A percentile compares a stretch with the other conserved stretches of the same genome.
Conservation (phyloP, 2,797 vertebrate genomes). For the Tarsius wallacei region DNA sequence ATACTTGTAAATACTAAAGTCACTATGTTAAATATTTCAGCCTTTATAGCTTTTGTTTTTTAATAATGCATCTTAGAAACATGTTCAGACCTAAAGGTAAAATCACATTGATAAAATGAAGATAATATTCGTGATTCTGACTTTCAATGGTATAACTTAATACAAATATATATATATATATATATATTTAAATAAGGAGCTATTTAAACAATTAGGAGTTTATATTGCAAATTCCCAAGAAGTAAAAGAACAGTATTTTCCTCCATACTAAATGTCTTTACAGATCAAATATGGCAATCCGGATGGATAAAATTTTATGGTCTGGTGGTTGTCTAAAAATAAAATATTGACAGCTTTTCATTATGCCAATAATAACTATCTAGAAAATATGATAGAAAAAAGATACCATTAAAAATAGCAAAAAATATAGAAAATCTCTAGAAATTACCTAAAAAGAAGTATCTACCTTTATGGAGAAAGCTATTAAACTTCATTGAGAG, state of each 20-base stretch:
- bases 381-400: background rate
- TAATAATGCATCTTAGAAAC: background rate
- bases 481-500: background rate
- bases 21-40: background rate
- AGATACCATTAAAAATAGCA: background rate
- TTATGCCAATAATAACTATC: background rate
- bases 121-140: conserved; percentile 14
- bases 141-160: background rate
- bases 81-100: conserved; percentile 9
- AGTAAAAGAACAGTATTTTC: background rate
- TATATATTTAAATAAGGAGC: background rate
- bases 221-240: background rate
- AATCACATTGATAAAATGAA: background rate
- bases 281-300: background rate
- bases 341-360: background rate
- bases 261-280: background rate
- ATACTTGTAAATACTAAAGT: background rate
- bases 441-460: background rate
- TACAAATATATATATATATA: background rate
- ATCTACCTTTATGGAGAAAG: background rate
- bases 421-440: background rate
- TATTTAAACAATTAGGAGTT: background rate
- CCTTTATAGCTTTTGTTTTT: background rate
- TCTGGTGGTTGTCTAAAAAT: conserved; percentile 1
- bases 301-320: background rate